These are phyloP conservation scores for Aphelinus certus DNA, from an alignment of 1,140 invertebrate species.

Conservation along the genomic window DNA sequence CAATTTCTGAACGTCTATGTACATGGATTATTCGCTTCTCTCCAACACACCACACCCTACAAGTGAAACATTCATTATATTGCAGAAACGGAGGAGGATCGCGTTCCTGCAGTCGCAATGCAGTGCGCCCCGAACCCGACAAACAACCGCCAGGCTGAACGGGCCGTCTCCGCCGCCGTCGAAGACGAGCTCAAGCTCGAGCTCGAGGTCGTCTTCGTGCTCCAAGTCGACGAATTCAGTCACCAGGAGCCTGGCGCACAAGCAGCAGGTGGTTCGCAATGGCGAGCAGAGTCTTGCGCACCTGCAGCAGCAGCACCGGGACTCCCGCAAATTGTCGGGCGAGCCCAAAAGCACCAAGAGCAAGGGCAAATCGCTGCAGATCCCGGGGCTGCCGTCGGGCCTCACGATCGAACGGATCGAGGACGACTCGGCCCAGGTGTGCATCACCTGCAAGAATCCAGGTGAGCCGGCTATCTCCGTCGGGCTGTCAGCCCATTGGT, in stretches of 20 bases:
- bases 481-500: too few relatives aligned
- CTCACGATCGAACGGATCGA: conserved; percentile 59
- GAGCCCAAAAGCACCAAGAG: conserved; percentile 44
- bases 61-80: neutral
- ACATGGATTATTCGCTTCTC: too few relatives aligned
- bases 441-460: conserved; percentile 63
- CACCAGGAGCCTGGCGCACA: conserved; percentile 36
- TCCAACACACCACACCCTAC: too few relatives aligned
- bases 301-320: conserved; percentile 48
- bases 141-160: conserved; percentile 59
- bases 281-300: conserved; percentile 46
- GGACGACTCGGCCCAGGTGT: conserved; percentile 58
- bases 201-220: neutral
- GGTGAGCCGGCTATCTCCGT: conserved; percentile 47
- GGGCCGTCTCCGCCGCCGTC: conserved; percentile 57
- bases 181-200: conserved; percentile 42
- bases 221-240: conserved; percentile 46
- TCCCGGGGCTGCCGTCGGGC: conserved; percentile 58
- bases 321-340: neutral
- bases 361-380: conserved; percentile 56
- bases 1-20: too few relatives aligned
- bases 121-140: conserved; percentile 66
- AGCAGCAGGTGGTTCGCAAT: conserved; percentile 51
- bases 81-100: conserved; percentile 63
- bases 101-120: conserved; percentile 61